Base-by-base conservation (phyloP, 1,140 invertebrate species). In the Brachionus angularis region DNA sequence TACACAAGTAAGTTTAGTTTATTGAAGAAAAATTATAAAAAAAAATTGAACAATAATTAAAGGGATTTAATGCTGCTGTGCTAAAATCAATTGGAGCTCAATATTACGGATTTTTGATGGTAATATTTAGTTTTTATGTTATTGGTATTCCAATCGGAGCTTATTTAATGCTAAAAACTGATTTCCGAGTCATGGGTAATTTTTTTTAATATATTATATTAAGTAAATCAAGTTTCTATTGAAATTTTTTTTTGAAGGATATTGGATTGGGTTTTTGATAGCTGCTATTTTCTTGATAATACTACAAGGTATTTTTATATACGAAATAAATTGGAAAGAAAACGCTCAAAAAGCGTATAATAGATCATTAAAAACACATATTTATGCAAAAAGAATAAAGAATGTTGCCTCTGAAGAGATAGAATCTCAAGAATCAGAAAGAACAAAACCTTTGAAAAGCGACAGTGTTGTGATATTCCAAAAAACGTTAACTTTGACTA, bases 351-450 rank as follows among this genome's bases (percentile, higher is more conserved):
- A 58, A 36, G 33, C 53, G 8, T 58, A 23, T 21, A 21, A 58
- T 23, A 31, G 53, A 12, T 58, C 53, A 3, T 18, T 58, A 21
- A 14, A 39, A 36, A 10, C 50, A n/a, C 12, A 27, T 10, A 58
- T 29, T 12, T 31, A 31, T 42, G 2, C 36, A 16, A 39, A 23
- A 18, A 39, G 7, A 7, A 14, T 39, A 5, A 5, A 39, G 5
- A 7, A 39, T 5, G 5, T 7, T 14, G 14, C 36, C 5, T 79
- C 75, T 78, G n/a, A 16, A 7, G n/a, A n/a, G n/a, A n/a, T n/a
- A n/a, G n/a, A n/a, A n/a, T n/a, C n/a, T n/a, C n/a, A n/a, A n/a
- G n/a, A n/a, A n/a, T n/a, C n/a, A n/a, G n/a, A n/a, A n/a, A n/a
- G n/a, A n/a, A n/a, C n/a, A n/a, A n/a, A n/a, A n/a, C n/a, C n/a